Evolutionary conservation across 2,113 vertebrate genomes (phyloP).

Genomic region (Varanus komodoensis): DNA sequence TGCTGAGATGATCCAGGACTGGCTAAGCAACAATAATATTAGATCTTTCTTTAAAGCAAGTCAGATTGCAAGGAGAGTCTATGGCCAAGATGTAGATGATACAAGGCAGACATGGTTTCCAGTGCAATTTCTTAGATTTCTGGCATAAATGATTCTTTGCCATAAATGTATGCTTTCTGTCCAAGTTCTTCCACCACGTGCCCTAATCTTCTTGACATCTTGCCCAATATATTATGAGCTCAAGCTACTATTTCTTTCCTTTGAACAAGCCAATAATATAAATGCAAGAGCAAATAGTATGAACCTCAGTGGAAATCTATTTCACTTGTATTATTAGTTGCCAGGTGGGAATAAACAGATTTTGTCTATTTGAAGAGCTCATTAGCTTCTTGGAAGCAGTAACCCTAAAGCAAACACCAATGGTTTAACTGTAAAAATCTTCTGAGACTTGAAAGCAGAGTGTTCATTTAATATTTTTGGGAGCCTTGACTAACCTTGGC

Average conservation of each 20-base stretch:
- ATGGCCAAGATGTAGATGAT: neutral
- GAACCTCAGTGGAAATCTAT: constrained; percentile 63
- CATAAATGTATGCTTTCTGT: constrained; percentile 71
- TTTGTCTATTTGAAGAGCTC: constrained; percentile 63
- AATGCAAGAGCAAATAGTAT: constrained; percentile 59
- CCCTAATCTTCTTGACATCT: constrained; percentile 73
- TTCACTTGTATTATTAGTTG: constrained; percentile 61
- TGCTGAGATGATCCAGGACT: neutral
- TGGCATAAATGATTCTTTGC: constrained; percentile 53
- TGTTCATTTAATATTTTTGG: constrained; percentile 52
- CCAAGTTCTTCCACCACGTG: constrained; percentile 59
- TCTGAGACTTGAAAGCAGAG: constrained; percentile 32
- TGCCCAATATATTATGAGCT: constrained; percentile 67
- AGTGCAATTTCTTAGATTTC: constrained; percentile 58
- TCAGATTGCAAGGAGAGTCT: constrained; percentile 40
- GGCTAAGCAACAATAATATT: constrained; percentile 1
- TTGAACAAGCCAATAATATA: constrained; percentile 69
- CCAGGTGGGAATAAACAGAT: constrained; percentile 70
- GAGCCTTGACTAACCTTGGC: constrained; percentile 57
- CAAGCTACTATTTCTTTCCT: constrained; percentile 74
- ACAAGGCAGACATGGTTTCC: constrained; percentile 59
- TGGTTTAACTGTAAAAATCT: constrained; percentile 48
- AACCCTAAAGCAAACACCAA: constrained; percentile 12
- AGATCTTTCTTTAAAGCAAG: constrained; percentile 2
- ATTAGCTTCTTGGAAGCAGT: constrained; percentile 47